Evolutionary conservation across 2,888 invertebrate species (phyloP), one percentile per base, ranked within the genome.

Genomic region (Habrosyne pyritoides): DNA sequence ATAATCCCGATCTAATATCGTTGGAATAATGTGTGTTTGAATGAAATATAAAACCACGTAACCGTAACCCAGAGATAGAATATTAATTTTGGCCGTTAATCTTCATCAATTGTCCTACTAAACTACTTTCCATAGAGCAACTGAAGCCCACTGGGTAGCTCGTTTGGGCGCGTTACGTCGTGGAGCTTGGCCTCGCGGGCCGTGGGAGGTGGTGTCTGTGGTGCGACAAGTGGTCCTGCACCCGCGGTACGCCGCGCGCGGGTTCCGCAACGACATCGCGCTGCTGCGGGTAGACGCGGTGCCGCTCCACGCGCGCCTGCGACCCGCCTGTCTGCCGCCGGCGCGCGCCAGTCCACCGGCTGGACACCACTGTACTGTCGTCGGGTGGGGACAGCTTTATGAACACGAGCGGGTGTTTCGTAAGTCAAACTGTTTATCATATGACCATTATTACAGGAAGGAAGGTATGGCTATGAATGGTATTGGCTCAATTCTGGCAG

Each of bases 381-480:
- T 96, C 12, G 96, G 97, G 5, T 96, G 96, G 96, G 97, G 97
- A 26, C 96, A 96, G 77, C 91, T 96, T 0, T 96, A 95, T 71
- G 96, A 97, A 86, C 95, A 95, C 59, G 96, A 96, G 54, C 91
- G 96, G 59, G 95, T 96, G 56, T 96, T 96, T 81, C 97, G 96
- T 97, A 89, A 95, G 96, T 84, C n/a, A n/a, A n/a, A n/a, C n/a
- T n/a, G n/a, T n/a, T n/a, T n/a, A 33, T 10, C 82, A 54, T 6
- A 14, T 21, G 4, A 8, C 52, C 21, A n/a, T n/a, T n/a, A n/a
- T n/a, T n/a, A n/a, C n/a, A n/a, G n/a, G n/a, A n/a, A n/a, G n/a
- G n/a, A n/a, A n/a, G n/a, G n/a, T n/a, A n/a, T n/a, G n/a, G n/a
- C n/a, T n/a, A n/a, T n/a, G n/a, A n/a, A 24, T 7, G 18, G 24